Evolutionary conservation across 2,113 vertebrate genomes (phyloP).

Genomic region (Oreamnos americanus): DNA sequence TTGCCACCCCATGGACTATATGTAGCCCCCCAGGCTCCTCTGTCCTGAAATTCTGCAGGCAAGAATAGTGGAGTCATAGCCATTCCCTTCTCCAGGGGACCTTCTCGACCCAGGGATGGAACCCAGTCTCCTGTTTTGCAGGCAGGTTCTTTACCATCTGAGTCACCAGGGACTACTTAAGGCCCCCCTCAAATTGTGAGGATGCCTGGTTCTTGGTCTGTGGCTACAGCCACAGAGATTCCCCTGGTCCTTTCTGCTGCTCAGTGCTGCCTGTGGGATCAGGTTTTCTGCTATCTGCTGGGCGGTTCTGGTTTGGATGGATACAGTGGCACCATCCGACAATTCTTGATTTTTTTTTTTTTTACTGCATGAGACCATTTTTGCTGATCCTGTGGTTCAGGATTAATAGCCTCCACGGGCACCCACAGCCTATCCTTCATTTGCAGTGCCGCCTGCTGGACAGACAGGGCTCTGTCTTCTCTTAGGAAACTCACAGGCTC

Average conservation of each 20-base stretch:
- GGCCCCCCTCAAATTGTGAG: background rate
- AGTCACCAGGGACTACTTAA: background rate
- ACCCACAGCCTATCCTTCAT: too few species aligned
- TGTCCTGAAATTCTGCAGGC: background rate
- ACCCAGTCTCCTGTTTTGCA: background rate
- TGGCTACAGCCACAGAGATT: background rate
- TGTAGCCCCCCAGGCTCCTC: background rate
- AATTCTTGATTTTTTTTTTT: background rate
- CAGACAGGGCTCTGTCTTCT: background rate
- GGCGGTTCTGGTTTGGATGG: background rate
- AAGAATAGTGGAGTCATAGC: background rate
- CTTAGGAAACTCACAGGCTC: background rate
- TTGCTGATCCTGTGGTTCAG: background rate
- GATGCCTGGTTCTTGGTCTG: background rate
- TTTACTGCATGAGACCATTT: background rate
- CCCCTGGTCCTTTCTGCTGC: background rate
- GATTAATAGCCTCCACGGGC: fast-evolving
- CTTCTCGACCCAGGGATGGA: background rate
- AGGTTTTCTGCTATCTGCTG: background rate
- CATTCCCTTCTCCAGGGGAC: background rate
- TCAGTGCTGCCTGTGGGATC: background rate
- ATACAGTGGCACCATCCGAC: background rate
- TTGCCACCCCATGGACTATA: background rate
- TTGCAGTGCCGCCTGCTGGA: background rate
- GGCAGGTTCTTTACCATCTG: background rate